phyloP scores from a whole-genome alignment of 2,113 vertebrate species.

The Oryzias celebensis region DNA sequence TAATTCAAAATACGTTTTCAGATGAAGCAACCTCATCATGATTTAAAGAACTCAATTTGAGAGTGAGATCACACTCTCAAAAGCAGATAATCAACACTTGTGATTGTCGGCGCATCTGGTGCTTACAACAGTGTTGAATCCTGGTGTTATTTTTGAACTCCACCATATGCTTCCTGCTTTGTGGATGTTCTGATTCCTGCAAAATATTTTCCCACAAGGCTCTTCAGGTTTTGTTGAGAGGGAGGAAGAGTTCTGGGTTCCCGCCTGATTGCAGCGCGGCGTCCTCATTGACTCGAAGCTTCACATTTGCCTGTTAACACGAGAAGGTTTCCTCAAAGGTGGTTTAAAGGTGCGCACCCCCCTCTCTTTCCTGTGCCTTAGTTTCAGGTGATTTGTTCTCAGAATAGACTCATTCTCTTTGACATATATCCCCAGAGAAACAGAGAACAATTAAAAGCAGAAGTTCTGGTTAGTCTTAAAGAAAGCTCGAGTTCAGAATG shows the following conservation, averaged over 20 bases:
- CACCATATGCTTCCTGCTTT: constrained; percentile 28
- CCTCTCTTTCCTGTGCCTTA: constrained; percentile 52
- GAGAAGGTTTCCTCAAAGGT: constrained; percentile 60
- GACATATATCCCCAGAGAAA: constrained; percentile 13
- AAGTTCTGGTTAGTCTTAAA: constrained; percentile 34
- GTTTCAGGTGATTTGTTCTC: constrained; percentile 53
- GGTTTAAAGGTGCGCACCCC: not conserved
- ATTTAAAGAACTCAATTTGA: constrained; percentile 22
- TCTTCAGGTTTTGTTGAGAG: constrained; percentile 1
- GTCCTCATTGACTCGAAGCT: constrained; percentile 42
- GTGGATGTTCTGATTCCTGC: constrained; percentile 5
- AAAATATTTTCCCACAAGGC: not conserved
- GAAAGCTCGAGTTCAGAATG: constrained; percentile 28
- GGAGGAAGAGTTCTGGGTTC: constrained; percentile 16
- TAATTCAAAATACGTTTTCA: not conserved
- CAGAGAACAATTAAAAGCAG: constrained; percentile 47
- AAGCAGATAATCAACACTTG: constrained; percentile 46
- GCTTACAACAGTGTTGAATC: constrained; percentile 14
- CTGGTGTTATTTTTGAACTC: not conserved
- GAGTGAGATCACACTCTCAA: constrained; percentile 28
- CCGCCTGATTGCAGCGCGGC: constrained; percentile 18
- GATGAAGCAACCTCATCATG: not conserved
- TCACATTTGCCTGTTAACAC: constrained; percentile 39
- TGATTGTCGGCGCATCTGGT: constrained; percentile 23
- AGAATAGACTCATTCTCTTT: constrained; percentile 26